These are phyloP conservation scores for Myotis myotis DNA, from an alignment of 2,797 vertebrate species.

Conservation along the genomic window DNA sequence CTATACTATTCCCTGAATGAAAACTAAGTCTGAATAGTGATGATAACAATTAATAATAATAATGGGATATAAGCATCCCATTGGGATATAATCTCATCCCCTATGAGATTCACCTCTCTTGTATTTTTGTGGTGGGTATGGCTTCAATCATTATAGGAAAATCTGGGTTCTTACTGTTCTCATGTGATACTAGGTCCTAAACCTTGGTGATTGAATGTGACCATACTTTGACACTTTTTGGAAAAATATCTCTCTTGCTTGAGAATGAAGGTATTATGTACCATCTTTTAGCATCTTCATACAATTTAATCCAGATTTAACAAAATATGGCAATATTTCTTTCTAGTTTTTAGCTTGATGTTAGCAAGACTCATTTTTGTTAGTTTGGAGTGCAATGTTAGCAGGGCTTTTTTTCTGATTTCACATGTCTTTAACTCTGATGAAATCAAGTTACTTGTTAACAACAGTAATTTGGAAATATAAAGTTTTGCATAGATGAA, in stretches of 20 bases:
- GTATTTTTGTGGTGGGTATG: neutral
- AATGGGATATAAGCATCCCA: neutral
- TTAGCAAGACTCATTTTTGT: neutral
- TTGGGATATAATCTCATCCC: neutral
- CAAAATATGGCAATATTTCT: neutral
- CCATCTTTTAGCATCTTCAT: neutral
- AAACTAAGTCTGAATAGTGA: neutral
- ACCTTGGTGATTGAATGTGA: neutral
- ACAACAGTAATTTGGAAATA: neutral
- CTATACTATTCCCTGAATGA: neutral
- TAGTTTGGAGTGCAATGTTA: neutral
- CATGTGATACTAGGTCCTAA: neutral
- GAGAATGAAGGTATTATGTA: neutral
- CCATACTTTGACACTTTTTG: neutral
- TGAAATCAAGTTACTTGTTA: neutral
- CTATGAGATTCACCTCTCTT: neutral
- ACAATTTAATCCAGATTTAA: neutral
- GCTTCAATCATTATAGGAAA: neutral
- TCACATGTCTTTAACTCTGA: neutral
- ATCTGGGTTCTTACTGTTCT: neutral
- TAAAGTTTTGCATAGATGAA: neutral
- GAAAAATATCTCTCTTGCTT: neutral
- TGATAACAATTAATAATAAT: neutral
- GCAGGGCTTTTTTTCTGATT: neutral
- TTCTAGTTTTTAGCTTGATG: neutral